Evolutionary conservation across 2,888 invertebrate species (phyloP).

Genomic region (Rapana venosa): DNA sequence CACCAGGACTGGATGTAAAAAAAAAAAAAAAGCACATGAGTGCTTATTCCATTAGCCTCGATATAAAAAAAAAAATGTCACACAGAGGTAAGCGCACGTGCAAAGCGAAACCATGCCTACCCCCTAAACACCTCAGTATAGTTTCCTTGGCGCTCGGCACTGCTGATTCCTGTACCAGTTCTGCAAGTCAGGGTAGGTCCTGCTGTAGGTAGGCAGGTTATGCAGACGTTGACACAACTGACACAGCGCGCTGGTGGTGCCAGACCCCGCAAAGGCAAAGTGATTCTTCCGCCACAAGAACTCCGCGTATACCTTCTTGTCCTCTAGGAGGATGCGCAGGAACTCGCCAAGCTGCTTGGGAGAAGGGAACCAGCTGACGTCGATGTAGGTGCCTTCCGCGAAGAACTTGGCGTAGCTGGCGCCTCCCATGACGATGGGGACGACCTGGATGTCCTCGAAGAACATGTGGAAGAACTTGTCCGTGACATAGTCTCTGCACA

Average conservation of each 20-base stretch:
- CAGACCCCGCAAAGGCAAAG: constrained; percentile 17
- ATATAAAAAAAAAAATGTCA: no score
- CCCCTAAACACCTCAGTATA: constrained; percentile 18
- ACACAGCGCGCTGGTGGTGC: constrained; percentile 35
- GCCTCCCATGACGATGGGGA: constrained; percentile 52
- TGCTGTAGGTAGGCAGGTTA: background rate
- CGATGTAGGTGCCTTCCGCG: constrained; percentile 43
- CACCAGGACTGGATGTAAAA: no score
- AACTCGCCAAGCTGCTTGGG: constrained; percentile 42
- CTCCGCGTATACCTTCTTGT: constrained; percentile 41
- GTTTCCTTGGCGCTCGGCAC: constrained; percentile 34
- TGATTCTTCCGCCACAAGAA: constrained; percentile 39
- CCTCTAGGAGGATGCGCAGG: constrained; percentile 38
- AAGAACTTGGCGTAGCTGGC: constrained; percentile 50
- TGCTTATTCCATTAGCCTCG: no score
- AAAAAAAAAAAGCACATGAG: no score
- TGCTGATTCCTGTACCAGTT: constrained; percentile 40
- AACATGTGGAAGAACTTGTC: constrained; percentile 52
- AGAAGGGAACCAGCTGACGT: constrained; percentile 42
- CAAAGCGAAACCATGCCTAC: no score
- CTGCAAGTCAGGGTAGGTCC: constrained; percentile 31
- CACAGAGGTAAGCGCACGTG: no score
- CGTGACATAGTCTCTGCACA: constrained; percentile 53
- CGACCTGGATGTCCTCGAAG: constrained; percentile 38
- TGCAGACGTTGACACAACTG: constrained; percentile 44